Evolutionary conservation across 2,113 vertebrate genomes (phyloP), one percentile per base, ranked within the genome.

Genomic region (Prunella himalayana): DNA sequence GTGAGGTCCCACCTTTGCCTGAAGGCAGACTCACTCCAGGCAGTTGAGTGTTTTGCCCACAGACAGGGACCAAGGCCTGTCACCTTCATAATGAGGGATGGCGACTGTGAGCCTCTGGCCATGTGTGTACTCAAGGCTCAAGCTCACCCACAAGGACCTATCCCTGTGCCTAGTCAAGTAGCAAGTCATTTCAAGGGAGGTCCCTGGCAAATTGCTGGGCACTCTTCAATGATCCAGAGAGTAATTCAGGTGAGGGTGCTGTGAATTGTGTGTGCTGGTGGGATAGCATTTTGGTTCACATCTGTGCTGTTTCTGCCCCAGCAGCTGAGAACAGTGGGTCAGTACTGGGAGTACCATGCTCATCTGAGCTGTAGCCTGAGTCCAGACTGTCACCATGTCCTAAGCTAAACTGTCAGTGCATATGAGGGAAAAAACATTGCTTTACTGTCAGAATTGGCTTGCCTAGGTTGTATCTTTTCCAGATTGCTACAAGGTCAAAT

Each of bases 151-250:
- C 19, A 8, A 37, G 33, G 25, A 60, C 5, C 18, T 76, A 20
- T 53, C 33, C 45, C 17, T 35, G 44, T 2, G 2, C 33, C 23
- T 21, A 11, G 24, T 25, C 2, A 2, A 22, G 31, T 51, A 90
- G 33, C 8, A 41, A 42, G 33, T 49, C 18, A 8, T 37, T 73
- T 64, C 23, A 10, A 11, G 57, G 45, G 35, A 60, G 20, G 10
- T 70, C 56, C 11, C 31, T 45, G 33, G 15, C 10, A 59, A 33
- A 47, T 35, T 12, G 6, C 4, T 3, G 41, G 11, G 24, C 4
- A 5, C 12, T 39, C 35, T 45, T 56, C 33, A 54, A 24, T 2
- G 0, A 2, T 64, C 16, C 0, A 0, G 25, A 15, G 27, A 54
- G 9, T 75, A 27, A 47, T 66, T 30, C 42, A 66, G 47, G 42